Evolutionary conservation across 2,888 invertebrate species (phyloP).

Genomic region (Amaurobius ferox): DNA sequence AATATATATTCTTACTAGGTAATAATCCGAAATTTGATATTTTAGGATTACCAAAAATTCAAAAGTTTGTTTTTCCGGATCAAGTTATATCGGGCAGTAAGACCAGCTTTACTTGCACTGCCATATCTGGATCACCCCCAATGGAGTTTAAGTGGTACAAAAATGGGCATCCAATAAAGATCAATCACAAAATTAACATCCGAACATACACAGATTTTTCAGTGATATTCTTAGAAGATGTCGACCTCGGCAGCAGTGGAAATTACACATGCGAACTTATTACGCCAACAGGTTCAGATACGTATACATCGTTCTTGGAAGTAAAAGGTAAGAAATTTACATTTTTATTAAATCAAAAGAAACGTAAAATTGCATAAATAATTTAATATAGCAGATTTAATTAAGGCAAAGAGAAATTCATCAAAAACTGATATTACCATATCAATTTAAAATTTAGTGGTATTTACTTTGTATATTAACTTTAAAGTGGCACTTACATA

Average conservation of each 20-base stretch:
- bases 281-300: conserved; percentile 36
- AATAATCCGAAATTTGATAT: too few species aligned
- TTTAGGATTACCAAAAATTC: conserved; percentile 40
- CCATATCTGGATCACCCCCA: conserved; percentile 72
- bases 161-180: conserved; percentile 40
- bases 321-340: conserved; percentile 46
- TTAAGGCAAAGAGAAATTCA: too few species aligned
- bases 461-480: too few species aligned
- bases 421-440: too few species aligned
- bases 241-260: conserved; percentile 42
- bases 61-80: conserved; percentile 45
- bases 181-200: conserved; percentile 24
- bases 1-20: too few species aligned
- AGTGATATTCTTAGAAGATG: conserved; percentile 58
- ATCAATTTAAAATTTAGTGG: too few species aligned
- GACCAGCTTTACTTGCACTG: conserved; percentile 73
- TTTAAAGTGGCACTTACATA: too few species aligned
- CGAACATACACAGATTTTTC: conserved; percentile 55
- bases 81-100: conserved; percentile 53
- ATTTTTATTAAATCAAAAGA: too few species aligned
- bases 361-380: too few species aligned
- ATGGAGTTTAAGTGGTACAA: conserved; percentile 73
- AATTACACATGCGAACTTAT: conserved; percentile 71
- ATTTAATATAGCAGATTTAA: too few species aligned
- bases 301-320: conserved; percentile 47